Evolutionary conservation across 2,797 vertebrate species (phyloP).

Genomic region (Nyctibius grandis): DNA sequence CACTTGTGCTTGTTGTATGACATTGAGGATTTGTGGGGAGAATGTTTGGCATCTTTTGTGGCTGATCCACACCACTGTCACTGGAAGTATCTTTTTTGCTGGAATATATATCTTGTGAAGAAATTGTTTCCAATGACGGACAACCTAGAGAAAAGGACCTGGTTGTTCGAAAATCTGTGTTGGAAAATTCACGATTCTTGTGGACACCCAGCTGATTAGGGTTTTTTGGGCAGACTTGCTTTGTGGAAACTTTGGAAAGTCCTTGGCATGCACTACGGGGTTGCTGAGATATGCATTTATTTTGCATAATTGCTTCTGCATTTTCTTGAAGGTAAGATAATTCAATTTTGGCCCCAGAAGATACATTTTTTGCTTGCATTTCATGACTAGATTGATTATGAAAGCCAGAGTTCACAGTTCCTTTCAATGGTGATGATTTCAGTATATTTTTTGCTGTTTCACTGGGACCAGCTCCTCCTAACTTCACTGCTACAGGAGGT

Average conservation of each 20-base stretch:
- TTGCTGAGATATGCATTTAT: conserved; percentile 66
- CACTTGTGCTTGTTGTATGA: conserved; percentile 52
- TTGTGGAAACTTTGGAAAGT: conserved; percentile 77
- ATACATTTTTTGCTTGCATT: conserved; percentile 71
- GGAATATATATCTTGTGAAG: conserved; percentile 68
- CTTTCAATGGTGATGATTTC: conserved; percentile 65
- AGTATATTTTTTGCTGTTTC: conserved; percentile 60
- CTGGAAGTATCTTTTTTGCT: conserved; percentile 67
- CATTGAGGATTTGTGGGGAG: conserved; percentile 67
- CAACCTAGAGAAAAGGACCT: conserved; percentile 72
- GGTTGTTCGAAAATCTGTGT: conserved; percentile 69
- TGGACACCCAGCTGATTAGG: conserved; percentile 77
- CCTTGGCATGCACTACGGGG: conserved; percentile 71
- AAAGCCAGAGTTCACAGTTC: conserved; percentile 67
- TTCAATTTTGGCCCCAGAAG: conserved; percentile 73
- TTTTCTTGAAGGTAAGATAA: conserved; percentile 72
- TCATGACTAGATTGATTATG: conserved; percentile 75
- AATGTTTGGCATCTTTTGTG: conserved; percentile 69
- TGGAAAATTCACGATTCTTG: conserved; percentile 65
- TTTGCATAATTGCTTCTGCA: conserved; percentile 50
- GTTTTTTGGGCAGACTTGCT: conserved; percentile 73
- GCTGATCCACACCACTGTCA: conserved; percentile 65
- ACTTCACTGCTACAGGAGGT: conserved; percentile 73
- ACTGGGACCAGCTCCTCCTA: conserved; percentile 59
- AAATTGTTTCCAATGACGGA: conserved; percentile 69